Evolutionary conservation across 2,888 invertebrate genomes (phyloP).

Genomic region (Arenicola marina): DNA sequence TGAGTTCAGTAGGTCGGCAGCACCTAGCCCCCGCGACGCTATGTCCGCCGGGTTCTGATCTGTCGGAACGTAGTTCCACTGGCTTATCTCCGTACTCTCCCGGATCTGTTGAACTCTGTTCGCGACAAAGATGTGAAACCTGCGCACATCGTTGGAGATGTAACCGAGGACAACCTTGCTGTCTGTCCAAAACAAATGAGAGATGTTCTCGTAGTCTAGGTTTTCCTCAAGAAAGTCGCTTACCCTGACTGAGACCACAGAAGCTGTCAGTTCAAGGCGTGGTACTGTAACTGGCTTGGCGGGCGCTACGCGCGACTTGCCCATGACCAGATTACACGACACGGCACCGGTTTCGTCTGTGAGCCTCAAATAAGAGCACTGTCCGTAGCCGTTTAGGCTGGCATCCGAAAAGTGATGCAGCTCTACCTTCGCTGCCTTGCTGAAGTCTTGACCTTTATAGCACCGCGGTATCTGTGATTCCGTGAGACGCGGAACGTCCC

Average conservation of each 20-base stretch:
- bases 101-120: slow-evolving; percentile 37
- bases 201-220: background rate
- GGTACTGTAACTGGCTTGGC: slow-evolving; percentile 31
- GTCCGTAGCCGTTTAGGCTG: slow-evolving; percentile 9
- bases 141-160: slow-evolving; percentile 30
- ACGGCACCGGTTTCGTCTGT: background rate
- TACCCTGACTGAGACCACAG: slow-evolving; percentile 12
- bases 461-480: slow-evolving; percentile 3
- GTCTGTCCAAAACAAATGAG: slow-evolving; percentile 30
- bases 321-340: slow-evolving; percentile 6
- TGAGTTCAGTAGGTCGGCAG: too few species aligned
- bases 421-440: background rate
- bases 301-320: slow-evolving; percentile 32
- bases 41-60: slow-evolving; percentile 36
- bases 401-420: slow-evolving; percentile 16
- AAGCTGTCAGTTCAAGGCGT: slow-evolving; percentile 33
- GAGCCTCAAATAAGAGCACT: background rate
- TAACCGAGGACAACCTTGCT: slow-evolving; percentile 33
- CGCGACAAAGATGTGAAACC: slow-evolving; percentile 38
- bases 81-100: slow-evolving; percentile 23
- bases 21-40: too few species aligned
- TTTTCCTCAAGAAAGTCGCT: slow-evolving; percentile 1
- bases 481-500: background rate
- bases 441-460: slow-evolving; percentile 12
- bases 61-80: slow-evolving; percentile 34